A percentile compares a stretch with the other conserved stretches of the same genome.
Evolutionary conservation across 2,888 invertebrate species (phyloP).

Genomic region (Phengaris arion): DNA sequence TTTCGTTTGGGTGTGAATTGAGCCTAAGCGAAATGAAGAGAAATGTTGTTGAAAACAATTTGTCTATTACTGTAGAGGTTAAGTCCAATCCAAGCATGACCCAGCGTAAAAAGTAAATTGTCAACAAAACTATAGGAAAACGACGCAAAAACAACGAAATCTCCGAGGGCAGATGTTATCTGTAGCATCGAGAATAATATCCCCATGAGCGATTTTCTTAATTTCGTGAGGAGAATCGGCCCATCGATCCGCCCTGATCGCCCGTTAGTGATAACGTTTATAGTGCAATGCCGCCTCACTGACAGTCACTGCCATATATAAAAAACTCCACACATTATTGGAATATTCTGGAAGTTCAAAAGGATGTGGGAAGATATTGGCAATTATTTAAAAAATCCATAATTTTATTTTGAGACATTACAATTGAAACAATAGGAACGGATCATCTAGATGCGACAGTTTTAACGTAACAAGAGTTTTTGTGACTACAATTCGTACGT

Average conservation of each 20-base stretch:
- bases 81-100: not conserved
- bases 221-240: slow-evolving; percentile 76
- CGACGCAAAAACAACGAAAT: slow-evolving; percentile 57
- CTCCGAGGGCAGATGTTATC: slow-evolving; percentile 54
- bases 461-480: no score
- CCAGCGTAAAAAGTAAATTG: slow-evolving; percentile 31
- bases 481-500: no score
- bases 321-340: slow-evolving; percentile 12
- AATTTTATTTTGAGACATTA: no score
- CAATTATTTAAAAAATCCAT: not conserved
- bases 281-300: slow-evolving; percentile 65
- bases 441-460: no score
- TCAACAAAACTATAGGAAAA: slow-evolving; percentile 40
- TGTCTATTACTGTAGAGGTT: not conserved
- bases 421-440: no score
- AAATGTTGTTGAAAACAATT: not conserved
- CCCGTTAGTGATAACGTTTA: slow-evolving; percentile 75
- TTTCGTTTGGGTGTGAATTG: no score
- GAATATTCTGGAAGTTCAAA: not conserved
- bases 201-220: slow-evolving; percentile 79
- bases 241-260: slow-evolving; percentile 76
- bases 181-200: slow-evolving; percentile 65
- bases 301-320: slow-evolving; percentile 41
- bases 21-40: no score
- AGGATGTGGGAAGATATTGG: not conserved